Evolutionary conservation across 2,797 vertebrate genomes (phyloP).

Genomic region (Crocodylus rhombifer): DNA sequence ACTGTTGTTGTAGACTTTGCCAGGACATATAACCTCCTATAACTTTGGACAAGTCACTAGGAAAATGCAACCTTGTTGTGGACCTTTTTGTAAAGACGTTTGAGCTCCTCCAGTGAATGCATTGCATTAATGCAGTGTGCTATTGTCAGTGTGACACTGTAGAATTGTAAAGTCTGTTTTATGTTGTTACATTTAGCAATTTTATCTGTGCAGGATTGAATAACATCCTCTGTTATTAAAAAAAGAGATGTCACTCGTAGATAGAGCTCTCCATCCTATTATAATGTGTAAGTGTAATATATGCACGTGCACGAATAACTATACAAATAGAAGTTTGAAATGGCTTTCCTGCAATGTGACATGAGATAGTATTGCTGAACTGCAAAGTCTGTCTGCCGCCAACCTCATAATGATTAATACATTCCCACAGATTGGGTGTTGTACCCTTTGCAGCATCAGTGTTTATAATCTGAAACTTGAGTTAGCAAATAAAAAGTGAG

Average conservation of each 20-base stretch:
- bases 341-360: neutral
- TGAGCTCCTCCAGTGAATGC: neutral
- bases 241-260: constrained; percentile 12
- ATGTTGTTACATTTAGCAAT: neutral
- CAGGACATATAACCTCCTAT: neutral
- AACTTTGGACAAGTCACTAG: neutral
- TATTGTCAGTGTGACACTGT: constrained; percentile 2
- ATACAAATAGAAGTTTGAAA: neutral
- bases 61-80: constrained; percentile 20
- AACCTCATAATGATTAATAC: neutral
- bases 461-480: constrained; percentile 29
- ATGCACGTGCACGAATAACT: neutral
- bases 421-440: constrained; percentile 20
- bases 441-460: constrained; percentile 16
- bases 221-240: neutral
- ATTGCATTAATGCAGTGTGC: neutral
- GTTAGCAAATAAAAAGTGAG: constrained; percentile 59
- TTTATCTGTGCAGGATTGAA: neutral
- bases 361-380: constrained; percentile 13
- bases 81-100: constrained; percentile 4
- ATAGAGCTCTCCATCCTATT: rapidly evolving
- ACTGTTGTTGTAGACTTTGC: constrained; percentile 20
- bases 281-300: neutral
- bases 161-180: constrained; percentile 9
- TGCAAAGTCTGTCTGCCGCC: constrained; percentile 42